Conservation (phyloP, 2,797 vertebrate species). For the Zenarchopterus dispar region DNA sequence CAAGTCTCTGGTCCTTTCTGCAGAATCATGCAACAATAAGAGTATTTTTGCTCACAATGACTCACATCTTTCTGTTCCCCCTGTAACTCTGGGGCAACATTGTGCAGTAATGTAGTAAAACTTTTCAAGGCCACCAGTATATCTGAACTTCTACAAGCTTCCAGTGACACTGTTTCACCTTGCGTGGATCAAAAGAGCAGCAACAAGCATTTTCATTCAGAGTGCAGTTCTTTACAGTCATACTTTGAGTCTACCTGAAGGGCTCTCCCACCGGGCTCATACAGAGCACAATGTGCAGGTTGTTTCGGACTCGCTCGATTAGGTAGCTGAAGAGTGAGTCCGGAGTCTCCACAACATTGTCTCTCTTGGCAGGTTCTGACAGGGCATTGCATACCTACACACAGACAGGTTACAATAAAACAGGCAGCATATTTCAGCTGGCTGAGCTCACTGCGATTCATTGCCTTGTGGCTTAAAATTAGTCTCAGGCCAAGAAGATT, state of each 20-base stretch:
- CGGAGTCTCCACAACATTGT: slow-evolving; percentile 82
- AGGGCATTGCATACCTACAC: slow-evolving; percentile 83
- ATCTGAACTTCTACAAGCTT: too few species aligned
- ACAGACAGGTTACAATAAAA: background rate
- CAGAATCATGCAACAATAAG: background rate
- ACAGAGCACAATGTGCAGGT: slow-evolving; percentile 90
- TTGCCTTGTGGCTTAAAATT: background rate
- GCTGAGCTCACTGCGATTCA: background rate
- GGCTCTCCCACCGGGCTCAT: slow-evolving; percentile 90
- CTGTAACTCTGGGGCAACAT: background rate
- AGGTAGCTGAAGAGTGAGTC: slow-evolving; percentile 88
- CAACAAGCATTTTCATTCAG: too few species aligned
- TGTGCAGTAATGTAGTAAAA: too few species aligned
- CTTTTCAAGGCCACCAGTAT: too few species aligned
- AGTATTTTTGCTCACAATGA: slow-evolving; percentile 22
- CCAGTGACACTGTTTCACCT: too few species aligned
- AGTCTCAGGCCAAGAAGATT: too few species aligned
- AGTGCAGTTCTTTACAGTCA: background rate
- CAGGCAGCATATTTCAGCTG: background rate
- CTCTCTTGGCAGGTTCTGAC: slow-evolving; percentile 81
- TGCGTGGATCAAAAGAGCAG: too few species aligned
- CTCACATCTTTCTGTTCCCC: background rate
- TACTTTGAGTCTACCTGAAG: slow-evolving; percentile 83
- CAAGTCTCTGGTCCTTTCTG: slow-evolving; percentile 1
- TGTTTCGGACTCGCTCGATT: slow-evolving; percentile 88